phyloP scores from a whole-genome alignment of 2,797 vertebrate genomes.

The Kryptopterus vitreolus region DNA sequence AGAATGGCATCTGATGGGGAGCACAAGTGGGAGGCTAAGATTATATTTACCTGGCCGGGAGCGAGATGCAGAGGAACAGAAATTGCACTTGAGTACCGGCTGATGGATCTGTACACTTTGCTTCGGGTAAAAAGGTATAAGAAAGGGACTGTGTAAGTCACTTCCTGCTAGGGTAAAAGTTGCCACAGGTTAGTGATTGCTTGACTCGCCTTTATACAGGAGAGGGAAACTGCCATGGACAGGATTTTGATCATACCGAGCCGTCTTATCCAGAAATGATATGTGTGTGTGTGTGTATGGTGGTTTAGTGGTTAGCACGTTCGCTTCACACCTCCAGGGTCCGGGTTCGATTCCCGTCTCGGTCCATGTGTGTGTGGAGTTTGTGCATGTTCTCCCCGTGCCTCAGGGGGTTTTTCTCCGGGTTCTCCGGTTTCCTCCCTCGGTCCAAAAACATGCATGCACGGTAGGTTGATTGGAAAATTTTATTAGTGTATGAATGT shows the following conservation, averaged over 20 bases:
- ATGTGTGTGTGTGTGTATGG: no score
- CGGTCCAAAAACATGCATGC: no score
- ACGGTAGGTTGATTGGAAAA: no score
- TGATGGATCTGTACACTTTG: conserved; percentile 31
- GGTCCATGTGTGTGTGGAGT: no score
- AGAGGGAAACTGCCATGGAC: neutral
- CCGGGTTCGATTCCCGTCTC: no score
- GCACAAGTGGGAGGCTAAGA: conserved; percentile 28
- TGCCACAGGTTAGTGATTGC: neutral
- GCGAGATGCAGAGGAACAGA: conserved; percentile 19
- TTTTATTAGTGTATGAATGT: no score
- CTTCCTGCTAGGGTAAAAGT: neutral
- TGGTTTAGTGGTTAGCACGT: no score
- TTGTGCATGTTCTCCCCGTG: no score
- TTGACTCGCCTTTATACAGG: neutral
- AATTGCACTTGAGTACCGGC: conserved; percentile 16
- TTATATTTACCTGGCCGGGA: conserved; percentile 37
- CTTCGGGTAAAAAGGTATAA: neutral
- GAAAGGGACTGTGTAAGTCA: neutral
- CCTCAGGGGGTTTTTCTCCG: no score
- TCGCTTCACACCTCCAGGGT: no score
- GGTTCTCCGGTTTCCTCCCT: no score
- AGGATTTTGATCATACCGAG: neutral
- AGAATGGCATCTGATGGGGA: conserved; percentile 46
- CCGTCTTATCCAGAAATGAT: no score